phyloP scores from a whole-genome alignment of 2,888 invertebrate species.

The Andrena minutula region DNA sequence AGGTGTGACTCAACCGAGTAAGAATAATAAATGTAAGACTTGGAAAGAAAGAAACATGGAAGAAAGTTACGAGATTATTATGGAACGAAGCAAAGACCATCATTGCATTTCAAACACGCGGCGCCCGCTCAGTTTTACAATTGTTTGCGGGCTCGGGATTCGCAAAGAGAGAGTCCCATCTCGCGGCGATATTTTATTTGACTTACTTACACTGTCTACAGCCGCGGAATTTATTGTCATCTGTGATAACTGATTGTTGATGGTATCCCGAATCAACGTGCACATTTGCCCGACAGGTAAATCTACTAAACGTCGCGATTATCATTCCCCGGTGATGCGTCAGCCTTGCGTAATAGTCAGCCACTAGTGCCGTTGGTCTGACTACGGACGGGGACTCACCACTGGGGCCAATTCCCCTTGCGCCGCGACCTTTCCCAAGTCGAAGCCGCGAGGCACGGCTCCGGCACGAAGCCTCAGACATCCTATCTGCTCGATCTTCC shows the following conservation, averaged over 20 bases:
- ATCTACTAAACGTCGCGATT: slow-evolving; percentile 51
- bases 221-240: slow-evolving; percentile 41
- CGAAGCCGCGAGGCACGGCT: background rate
- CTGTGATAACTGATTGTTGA: slow-evolving; percentile 45
- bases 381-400: slow-evolving; percentile 48
- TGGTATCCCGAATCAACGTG: slow-evolving; percentile 53
- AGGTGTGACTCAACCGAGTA: background rate
- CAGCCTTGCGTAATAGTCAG: slow-evolving; percentile 49
- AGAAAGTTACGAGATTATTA: slow-evolving; percentile 7
- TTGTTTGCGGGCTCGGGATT: slow-evolving; percentile 28
- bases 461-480: too few species aligned
- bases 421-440: background rate
- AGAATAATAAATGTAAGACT: background rate
- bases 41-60: too few species aligned
- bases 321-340: slow-evolving; percentile 32
- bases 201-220: slow-evolving; percentile 33
- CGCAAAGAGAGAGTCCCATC: slow-evolving; percentile 3
- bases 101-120: background rate
- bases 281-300: slow-evolving; percentile 51
- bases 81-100: background rate
- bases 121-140: slow-evolving; percentile 10
- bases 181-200: slow-evolving; percentile 33
- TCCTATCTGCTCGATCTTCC: too few species aligned
- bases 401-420: slow-evolving; percentile 15
- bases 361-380: slow-evolving; percentile 23